These are phyloP conservation scores for Allygus modestus DNA, from an alignment of 2,888 invertebrate species.

Conservation along the genomic window DNA sequence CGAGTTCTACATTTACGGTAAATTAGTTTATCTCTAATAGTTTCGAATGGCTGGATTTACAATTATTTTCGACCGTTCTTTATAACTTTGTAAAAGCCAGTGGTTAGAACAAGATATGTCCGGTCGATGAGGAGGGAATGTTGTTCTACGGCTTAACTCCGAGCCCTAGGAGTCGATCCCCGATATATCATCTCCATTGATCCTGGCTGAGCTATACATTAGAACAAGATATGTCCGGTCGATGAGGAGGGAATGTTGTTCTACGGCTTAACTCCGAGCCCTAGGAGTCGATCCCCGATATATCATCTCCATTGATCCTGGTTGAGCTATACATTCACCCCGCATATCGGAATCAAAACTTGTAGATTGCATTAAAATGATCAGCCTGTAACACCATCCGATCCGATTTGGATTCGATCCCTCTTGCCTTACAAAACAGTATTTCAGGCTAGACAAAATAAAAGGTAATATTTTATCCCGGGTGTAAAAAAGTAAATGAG, in stretches of 20 bases:
- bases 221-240: background rate
- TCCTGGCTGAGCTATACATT: too few relatives aligned
- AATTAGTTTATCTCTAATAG: background rate
- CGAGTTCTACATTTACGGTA: slow-evolving; percentile 11
- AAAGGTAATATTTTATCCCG: too few relatives aligned
- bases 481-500: too few relatives aligned
- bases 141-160: background rate
- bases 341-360: background rate
- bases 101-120: background rate
- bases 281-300: slow-evolving; percentile 1
- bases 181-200: slow-evolving; percentile 24
- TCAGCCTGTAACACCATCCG: background rate
- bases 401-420: background rate
- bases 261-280: background rate
- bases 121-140: background rate
- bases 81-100: background rate
- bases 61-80: background rate
- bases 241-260: background rate
- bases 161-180: background rate
- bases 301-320: slow-evolving; percentile 12
- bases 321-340: background rate
- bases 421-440: background rate
- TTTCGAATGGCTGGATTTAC: background rate
- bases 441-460: background rate
- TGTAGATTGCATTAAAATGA: background rate